Evolutionary conservation across 2,113 vertebrate species (phyloP).

Genomic region (Peromyscus californicus): DNA sequence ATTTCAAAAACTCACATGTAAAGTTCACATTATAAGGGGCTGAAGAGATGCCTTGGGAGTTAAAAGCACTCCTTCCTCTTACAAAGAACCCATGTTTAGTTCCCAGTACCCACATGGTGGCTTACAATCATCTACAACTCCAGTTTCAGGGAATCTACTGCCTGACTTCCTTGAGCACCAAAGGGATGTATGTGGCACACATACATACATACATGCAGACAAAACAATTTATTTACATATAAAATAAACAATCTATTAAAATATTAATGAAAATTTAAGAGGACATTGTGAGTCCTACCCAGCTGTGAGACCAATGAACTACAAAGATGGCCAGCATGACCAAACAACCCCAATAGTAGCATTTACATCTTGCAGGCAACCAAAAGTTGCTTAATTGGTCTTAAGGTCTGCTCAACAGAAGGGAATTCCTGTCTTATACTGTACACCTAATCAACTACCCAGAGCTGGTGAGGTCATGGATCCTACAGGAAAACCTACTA

Average conservation of each 20-base stretch:
- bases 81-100: neutral
- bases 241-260: neutral
- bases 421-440: neutral
- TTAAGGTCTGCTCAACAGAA: neutral
- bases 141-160: neutral
- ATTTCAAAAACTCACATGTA: conserved; percentile 63
- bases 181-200: neutral
- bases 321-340: neutral
- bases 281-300: neutral
- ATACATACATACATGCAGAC: neutral
- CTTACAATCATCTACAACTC: neutral
- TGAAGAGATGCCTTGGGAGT: neutral
- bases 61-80: neutral
- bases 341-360: neutral
- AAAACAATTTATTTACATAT: neutral
- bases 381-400: neutral
- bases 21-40: conserved; percentile 51
- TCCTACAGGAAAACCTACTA: neutral
- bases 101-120: neutral
- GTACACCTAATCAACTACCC: neutral
- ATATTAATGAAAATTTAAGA: neutral
- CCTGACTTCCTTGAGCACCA: neutral
- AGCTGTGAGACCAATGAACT: neutral
- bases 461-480: neutral
- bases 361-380: neutral